phyloP scores from a whole-genome alignment of 1,140 invertebrate species.

The Bactericera cockerelli region DNA sequence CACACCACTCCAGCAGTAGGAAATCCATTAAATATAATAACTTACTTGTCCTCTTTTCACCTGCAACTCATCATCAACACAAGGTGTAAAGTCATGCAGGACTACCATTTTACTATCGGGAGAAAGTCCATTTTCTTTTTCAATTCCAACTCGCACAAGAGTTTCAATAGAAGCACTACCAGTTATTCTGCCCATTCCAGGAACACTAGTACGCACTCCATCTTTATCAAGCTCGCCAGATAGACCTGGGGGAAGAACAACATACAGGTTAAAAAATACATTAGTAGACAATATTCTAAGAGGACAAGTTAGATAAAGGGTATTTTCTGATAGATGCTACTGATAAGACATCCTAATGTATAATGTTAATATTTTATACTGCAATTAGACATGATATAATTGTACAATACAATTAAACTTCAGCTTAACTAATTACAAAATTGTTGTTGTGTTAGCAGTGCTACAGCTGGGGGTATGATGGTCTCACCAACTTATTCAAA shows the following conservation, averaged over 20 bases:
- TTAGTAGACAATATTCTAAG: background rate
- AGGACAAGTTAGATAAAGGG: background rate
- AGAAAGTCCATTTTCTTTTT: constrained; percentile 81
- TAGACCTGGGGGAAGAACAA: constrained; percentile 31
- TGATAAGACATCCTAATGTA: background rate
- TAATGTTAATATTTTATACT: background rate
- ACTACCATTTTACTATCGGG: constrained; percentile 91
- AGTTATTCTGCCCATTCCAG: constrained; percentile 73
- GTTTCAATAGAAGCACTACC: constrained; percentile 91
- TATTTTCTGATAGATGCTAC: background rate
- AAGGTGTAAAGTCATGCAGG: constrained; percentile 83
- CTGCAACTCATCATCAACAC: constrained; percentile 85
- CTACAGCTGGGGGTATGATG: too few species aligned
- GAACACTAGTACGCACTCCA: constrained; percentile 40
- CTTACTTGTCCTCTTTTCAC: constrained; percentile 50
- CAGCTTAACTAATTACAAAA: background rate
- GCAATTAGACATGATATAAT: background rate
- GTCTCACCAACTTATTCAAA: too few species aligned
- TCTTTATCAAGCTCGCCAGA: constrained; percentile 57
- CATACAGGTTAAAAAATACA: too few species aligned
- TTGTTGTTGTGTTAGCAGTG: too few species aligned
- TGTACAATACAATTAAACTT: background rate
- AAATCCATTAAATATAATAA: too few species aligned
- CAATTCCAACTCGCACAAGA: constrained; percentile 78
- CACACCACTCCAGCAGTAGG: too few species aligned